These are phyloP conservation scores for Sinhomidia bicolor DNA, from an alignment of 2,888 invertebrate genomes.

Conservation along the genomic window DNA sequence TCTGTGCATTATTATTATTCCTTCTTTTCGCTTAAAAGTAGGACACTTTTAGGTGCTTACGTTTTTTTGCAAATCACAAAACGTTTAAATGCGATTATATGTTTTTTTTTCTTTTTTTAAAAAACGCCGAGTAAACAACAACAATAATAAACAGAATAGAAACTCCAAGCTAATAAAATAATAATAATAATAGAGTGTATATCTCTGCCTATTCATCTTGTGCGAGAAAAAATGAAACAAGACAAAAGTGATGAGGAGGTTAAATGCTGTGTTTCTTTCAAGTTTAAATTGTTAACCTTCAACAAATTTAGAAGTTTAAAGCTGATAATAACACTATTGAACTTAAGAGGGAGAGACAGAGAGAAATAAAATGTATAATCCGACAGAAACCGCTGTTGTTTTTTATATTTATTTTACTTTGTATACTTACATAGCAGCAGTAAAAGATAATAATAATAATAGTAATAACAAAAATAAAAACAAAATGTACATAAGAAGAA, in stretches of 20 bases:
- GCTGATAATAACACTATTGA: conserved; percentile 21
- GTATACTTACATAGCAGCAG: not conserved
- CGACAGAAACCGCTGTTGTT: not conserved
- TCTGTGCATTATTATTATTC: not conserved
- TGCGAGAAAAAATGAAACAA: not conserved
- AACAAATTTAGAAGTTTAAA: conserved; percentile 18
- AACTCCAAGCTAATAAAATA: no score
- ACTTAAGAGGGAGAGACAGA: no score
- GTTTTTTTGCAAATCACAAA: conserved; percentile 24
- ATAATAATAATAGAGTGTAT: no score
- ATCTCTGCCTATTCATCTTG: conserved; percentile 11
- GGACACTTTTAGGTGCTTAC: conserved; percentile 60
- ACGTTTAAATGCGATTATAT: conserved; percentile 11
- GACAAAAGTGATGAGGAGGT: not conserved
- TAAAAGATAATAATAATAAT: not conserved
- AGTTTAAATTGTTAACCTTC: conserved; percentile 44
- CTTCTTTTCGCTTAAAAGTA: conserved; percentile 35
- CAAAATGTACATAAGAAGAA: not conserved
- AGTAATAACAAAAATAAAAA: no score
- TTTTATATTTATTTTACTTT: not conserved
- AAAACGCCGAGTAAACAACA: conserved; percentile 10
- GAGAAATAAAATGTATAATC: not conserved
- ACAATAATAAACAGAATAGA: not conserved
- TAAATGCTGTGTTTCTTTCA: conserved; percentile 26
- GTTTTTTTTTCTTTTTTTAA: no score